phyloP scores from a whole-genome alignment of 2,797 vertebrate species.

The Xenops minutus region DNA sequence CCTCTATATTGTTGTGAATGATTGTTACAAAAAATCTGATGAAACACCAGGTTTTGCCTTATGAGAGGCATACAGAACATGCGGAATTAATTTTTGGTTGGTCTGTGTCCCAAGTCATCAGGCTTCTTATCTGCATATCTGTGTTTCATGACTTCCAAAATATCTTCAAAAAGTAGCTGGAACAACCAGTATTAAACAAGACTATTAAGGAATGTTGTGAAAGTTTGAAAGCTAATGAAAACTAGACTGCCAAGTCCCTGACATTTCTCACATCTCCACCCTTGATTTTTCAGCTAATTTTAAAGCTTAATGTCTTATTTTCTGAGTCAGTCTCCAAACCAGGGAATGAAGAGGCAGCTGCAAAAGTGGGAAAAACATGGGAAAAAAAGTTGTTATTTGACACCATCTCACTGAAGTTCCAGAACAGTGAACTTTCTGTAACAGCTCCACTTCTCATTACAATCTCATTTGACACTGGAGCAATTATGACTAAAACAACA shows the following conservation, averaged over 20 bases:
- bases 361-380: conserved; percentile 64
- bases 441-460: conserved; percentile 50
- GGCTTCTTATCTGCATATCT: background rate
- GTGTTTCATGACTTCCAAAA: conserved; percentile 21
- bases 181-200: conserved; percentile 13
- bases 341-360: conserved; percentile 68
- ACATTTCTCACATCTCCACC: conserved; percentile 67
- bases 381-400: conserved; percentile 59
- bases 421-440: conserved; percentile 53
- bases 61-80: background rate
- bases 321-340: conserved; percentile 65
- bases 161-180: conserved; percentile 9
- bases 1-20: background rate
- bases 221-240: conserved; percentile 57
- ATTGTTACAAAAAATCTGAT: background rate
- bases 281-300: conserved; percentile 64
- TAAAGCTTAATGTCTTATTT: conserved; percentile 52
- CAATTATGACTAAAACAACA: conserved; percentile 51
- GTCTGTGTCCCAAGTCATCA: background rate
- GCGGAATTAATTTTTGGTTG: background rate
- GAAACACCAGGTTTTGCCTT: background rate
- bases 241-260: conserved; percentile 33
- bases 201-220: conserved; percentile 20
- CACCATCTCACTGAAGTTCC: conserved; percentile 49
- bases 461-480: conserved; percentile 50